Evolutionary conservation across 2,113 vertebrate genomes (phyloP), one percentile per base, ranked within the genome.

Genomic region (Myanophis thanlyinensis): DNA sequence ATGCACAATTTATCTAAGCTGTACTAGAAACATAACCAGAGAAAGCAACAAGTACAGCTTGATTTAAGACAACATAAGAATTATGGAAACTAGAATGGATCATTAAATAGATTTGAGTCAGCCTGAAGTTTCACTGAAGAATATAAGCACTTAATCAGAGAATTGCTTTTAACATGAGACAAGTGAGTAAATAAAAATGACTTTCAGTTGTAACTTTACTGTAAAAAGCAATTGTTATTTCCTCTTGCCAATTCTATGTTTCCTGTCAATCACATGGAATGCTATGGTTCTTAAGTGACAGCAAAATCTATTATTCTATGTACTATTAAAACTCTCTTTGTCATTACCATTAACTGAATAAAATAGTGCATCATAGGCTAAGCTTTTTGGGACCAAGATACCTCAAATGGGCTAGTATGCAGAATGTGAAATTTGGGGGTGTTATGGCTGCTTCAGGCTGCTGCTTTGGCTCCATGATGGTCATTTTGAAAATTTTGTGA

Each of bases 171-270:
- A 91, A 40, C 47, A 46, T 92, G n/a, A n/a, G 91, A 84, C 25
- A 93, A 2, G 5, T n/a, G 1, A 46, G 90, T 0, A 0, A 90
- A 44, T 67, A 48, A 88, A 89, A 94, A 91, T 93, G 49, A 94
- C 0, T 1, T 89, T 94, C 84, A 92, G n/a, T 51, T 85, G 85
- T 12, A 56, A 1, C 5, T 89, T 5, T 47, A 92, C 1, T 47
- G 4, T 67, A 94, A 94, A 85, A 3, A 47, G 59, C 40, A 93
- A 94, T 87, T 67, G 87, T 92, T 40, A 11, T 35, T 90, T 3
- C 51, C 35, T 7, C 48, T 87, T 44, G 27, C 11, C 47, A 5
- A 44, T 48, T 15, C 48, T n/a, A n/a, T 23, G 44, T 20, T 73
- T 52, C 44, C 20, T 89, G 40, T 49, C 53, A 46, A 56, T 84